phyloP scores from a whole-genome alignment of 2,797 vertebrate genomes.

The Delichon dasypus region DNA sequence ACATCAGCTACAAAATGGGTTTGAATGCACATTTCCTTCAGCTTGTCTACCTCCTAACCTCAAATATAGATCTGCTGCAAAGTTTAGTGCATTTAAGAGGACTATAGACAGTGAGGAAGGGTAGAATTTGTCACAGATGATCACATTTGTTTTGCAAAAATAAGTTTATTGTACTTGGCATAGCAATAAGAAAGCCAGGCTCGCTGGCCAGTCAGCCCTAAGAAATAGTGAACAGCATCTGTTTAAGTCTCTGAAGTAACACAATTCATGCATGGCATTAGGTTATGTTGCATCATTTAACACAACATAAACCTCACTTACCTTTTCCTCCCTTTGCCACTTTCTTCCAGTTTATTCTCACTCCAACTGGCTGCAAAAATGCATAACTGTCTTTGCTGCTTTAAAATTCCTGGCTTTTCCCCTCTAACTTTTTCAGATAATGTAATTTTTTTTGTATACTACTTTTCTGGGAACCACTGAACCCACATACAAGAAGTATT shows the following conservation, averaged over 20 bases:
- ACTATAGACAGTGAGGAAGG: not conserved
- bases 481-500: not conserved
- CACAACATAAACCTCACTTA: conserved; percentile 59
- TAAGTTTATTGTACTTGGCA: conserved; percentile 29
- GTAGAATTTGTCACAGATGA: conserved; percentile 15
- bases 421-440: not conserved
- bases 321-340: conserved; percentile 42
- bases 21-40: not conserved
- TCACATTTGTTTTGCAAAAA: conserved; percentile 49
- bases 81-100: not conserved
- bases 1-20: not conserved
- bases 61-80: not conserved
- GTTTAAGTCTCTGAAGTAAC: conserved; percentile 54
- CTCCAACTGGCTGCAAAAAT: conserved; percentile 22
- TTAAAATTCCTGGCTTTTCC: not conserved
- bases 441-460: not conserved
- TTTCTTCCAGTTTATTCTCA: conserved; percentile 22
- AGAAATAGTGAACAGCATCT: conserved; percentile 33
- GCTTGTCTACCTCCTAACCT: not conserved
- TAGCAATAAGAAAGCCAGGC: conserved; percentile 2
- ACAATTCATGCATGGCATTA: conserved; percentile 57
- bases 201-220: conserved; percentile 24
- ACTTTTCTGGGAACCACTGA: not conserved
- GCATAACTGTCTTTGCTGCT: conserved; percentile 3
- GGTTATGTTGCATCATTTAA: conserved; percentile 69